A percentile compares a stretch with the other conserved stretches of the same genome.
These are phyloP conservation scores for Plestiodon gilberti DNA, from an alignment of 2,113 vertebrate genomes.

Conservation along the genomic window DNA sequence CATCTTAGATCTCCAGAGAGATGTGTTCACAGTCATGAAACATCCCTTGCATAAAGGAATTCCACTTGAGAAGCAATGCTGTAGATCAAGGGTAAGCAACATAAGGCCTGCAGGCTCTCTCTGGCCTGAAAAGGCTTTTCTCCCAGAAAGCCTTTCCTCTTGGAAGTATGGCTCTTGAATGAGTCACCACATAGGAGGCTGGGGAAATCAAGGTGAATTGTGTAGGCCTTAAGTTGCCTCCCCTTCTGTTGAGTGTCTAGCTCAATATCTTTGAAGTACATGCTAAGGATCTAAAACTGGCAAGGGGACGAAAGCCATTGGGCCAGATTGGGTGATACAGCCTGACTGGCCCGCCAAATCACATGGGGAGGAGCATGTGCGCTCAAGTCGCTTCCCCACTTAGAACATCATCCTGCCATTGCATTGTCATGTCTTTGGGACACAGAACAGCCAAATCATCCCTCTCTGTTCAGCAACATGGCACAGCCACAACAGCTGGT, in stretches of 20 bases:
- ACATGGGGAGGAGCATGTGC: too few species aligned
- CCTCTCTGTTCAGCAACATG: too few species aligned
- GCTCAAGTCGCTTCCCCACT: too few species aligned
- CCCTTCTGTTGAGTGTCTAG: too few species aligned
- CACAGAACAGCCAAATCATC: too few species aligned
- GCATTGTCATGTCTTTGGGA: too few species aligned
- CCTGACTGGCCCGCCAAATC: too few species aligned
- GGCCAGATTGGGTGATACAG: not conserved
- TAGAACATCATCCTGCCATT: too few species aligned
- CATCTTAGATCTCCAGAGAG: not conserved
- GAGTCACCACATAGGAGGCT: not conserved
- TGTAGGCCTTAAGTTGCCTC: not conserved
- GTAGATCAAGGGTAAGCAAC: not conserved
- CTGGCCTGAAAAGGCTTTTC: not conserved
- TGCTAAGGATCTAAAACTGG: not conserved
- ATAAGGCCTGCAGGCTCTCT: not conserved
- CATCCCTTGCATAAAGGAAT: conserved; percentile 7
- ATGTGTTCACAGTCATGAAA: not conserved
- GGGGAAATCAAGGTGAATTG: not conserved
- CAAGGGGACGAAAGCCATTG: not conserved
- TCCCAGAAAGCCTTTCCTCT: not conserved
- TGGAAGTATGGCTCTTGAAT: not conserved
- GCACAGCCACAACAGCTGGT: too few species aligned
- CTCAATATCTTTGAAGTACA: not conserved
- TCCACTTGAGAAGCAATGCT: not conserved